A percentile compares a stretch with the other conserved stretches of the same genome.
phyloP scores from a whole-genome alignment of 2,888 invertebrate genomes.

The Epirrhoe alternata region DNA sequence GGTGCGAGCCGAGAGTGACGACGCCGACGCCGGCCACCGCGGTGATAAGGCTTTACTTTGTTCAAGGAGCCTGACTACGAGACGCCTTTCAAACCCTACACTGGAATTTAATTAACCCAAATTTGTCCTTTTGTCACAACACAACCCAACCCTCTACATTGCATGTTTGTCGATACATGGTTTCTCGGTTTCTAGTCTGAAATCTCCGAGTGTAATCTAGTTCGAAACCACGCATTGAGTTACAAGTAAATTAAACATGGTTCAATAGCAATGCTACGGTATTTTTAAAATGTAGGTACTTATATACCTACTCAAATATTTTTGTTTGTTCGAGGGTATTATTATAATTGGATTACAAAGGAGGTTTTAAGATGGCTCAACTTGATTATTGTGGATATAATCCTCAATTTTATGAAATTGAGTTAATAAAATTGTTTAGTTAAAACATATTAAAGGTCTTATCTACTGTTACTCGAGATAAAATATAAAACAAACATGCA shows the following conservation, averaged over 20 bases:
- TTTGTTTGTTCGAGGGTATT: neutral
- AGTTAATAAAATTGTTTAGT: no score
- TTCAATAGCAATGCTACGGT: neutral
- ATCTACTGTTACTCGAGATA: neutral
- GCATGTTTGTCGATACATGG: constrained; percentile 64
- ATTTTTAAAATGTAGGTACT: neutral
- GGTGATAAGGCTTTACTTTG: constrained; percentile 75
- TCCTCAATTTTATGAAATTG: no score
- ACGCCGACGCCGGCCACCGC: constrained; percentile 55
- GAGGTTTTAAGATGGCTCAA: neutral
- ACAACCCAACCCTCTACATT: constrained; percentile 49
- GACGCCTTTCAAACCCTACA: constrained; percentile 67
- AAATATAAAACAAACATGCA: neutral
- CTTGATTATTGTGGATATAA: no score
- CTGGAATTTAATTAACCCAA: constrained; percentile 79
- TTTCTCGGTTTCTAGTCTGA: constrained; percentile 31
- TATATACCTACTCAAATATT: neutral
- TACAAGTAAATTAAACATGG: neutral
- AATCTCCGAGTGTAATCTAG: constrained; percentile 29
- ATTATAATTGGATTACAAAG: neutral
- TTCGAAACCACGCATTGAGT: constrained; percentile 19
- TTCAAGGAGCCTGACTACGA: constrained; percentile 71
- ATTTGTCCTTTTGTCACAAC: constrained; percentile 71
- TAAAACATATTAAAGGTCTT: no score
- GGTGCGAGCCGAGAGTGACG: constrained; percentile 52